Conservation (phyloP, 2,797 vertebrate species). For the Ataeniobius toweri region DNA sequence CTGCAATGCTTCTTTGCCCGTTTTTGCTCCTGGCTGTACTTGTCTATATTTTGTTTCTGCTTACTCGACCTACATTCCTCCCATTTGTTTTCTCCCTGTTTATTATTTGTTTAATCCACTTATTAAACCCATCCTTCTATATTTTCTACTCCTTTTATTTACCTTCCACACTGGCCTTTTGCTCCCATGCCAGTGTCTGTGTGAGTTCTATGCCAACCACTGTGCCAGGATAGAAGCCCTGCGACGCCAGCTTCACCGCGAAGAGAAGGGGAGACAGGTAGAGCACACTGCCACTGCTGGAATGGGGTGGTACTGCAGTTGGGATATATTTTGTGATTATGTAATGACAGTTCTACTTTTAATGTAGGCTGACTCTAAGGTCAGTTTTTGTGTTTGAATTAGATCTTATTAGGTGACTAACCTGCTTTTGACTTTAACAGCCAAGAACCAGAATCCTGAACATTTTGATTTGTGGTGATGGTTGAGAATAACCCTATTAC, state of each 20-base stretch:
- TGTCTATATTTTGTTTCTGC: conserved; percentile 27
- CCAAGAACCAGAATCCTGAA: conserved; percentile 14
- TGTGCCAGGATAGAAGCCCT: conserved; percentile 76
- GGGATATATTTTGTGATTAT: conserved; percentile 24
- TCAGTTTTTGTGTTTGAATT: conserved; percentile 18
- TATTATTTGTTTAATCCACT: conserved; percentile 53
- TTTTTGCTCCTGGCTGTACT: conserved; percentile 24
- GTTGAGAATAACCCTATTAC: conserved; percentile 2
- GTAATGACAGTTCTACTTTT: neutral
- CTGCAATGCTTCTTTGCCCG: conserved; percentile 1
- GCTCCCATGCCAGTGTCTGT: conserved; percentile 76
- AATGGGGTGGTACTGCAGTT: conserved; percentile 72
- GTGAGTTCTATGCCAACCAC: conserved; percentile 81
- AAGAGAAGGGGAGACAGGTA: conserved; percentile 81
- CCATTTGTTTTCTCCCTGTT: conserved; percentile 32
- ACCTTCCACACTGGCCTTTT: conserved; percentile 65
- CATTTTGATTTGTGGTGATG: conserved; percentile 26
- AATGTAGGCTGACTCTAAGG: conserved; percentile 11
- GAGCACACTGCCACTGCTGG: conserved; percentile 74
- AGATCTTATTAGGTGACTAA: conserved; percentile 37
- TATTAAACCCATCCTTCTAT: conserved; percentile 67
- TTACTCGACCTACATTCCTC: conserved; percentile 23
- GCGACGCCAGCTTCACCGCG: conserved; percentile 66
- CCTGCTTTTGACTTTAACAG: conserved; percentile 31
- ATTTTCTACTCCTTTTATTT: conserved; percentile 58